Evolutionary conservation across 2,888 invertebrate genomes (phyloP), one percentile per base, ranked within the genome.

Genomic region (Stictocephala bisonia): DNA sequence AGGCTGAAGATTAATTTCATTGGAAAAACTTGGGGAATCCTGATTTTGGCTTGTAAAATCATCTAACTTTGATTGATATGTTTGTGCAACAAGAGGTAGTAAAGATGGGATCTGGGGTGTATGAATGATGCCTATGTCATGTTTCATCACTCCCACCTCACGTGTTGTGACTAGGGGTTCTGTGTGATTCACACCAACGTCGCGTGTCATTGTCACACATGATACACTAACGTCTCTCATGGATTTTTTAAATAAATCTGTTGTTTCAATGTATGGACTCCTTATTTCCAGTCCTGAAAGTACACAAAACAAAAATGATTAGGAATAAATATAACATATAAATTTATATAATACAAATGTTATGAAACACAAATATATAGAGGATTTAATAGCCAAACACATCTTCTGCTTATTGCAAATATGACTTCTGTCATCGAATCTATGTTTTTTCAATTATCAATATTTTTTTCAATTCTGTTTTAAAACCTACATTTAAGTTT

Each of bases 201-300:
- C 91, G 74, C 91, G 84, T 0, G 89, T 88, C 74, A 89, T 83
- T 27, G 88, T 87, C 3, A 86, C 84, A 78, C 88, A 89, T 83
- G 90, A 91, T 1, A 90, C 88, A 58, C 89, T 91, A 75, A 90
- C 88, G 81, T 90, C 91, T 77, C 91, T 86, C 11, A 84, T 86
- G 18, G 44, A 27, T 22, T 35, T 64, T 27, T 44, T 64, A 3
- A 44, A 20, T 18, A 44, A 22, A 15, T 24, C 40, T 11, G 44
- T 26, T 27, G 41, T 27, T 13, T 22, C 40, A 1, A 64, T 26
- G 22, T 44, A 26, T 7, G 44, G 27, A 9, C 44, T 26, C 44
- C 27, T 64, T 11, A 60, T 20, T 2, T 60, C 35, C 2, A 40
- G 20, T 3, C 35, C 60, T 60, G 60, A 31, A 41, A 60, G 11